Evolutionary conservation across 1,140 invertebrate genomes (phyloP).

Genomic region (Nomia melanderi): DNA sequence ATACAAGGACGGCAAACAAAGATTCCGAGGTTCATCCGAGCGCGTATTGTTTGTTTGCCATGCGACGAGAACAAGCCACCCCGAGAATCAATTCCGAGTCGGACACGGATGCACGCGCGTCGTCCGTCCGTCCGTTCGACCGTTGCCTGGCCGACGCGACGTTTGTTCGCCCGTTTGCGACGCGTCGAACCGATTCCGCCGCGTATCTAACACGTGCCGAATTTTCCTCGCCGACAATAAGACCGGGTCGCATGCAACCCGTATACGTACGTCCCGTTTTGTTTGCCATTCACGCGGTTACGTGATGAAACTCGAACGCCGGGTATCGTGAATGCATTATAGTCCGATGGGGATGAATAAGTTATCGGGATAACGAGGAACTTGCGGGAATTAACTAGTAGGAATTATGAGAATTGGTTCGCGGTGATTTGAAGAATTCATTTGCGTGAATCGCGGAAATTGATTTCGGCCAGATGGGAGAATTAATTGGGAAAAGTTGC

Average conservation of each 20-base stretch:
- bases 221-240: constrained; percentile 8
- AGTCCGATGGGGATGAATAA: no score
- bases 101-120: background rate
- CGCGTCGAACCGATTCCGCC: background rate
- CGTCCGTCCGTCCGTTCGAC: background rate
- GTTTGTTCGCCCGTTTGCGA: constrained; percentile 49
- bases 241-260: background rate
- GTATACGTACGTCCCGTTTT: no score
- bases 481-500: no score
- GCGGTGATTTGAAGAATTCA: no score
- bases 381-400: no score
- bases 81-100: constrained; percentile 35
- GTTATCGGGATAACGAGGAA: no score
- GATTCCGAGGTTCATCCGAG: constrained; percentile 32
- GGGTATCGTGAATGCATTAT: no score
- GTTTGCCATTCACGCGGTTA: no score
- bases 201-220: background rate
- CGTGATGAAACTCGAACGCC: no score
- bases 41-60: constrained; percentile 44
- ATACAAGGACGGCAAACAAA: constrained; percentile 52
- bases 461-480: no score
- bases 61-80: constrained; percentile 32
- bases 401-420: no score
- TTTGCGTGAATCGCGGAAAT: no score
- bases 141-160: background rate